Evolutionary conservation across 2,888 invertebrate species (phyloP).

Genomic region (Panzeria rudis): DNA sequence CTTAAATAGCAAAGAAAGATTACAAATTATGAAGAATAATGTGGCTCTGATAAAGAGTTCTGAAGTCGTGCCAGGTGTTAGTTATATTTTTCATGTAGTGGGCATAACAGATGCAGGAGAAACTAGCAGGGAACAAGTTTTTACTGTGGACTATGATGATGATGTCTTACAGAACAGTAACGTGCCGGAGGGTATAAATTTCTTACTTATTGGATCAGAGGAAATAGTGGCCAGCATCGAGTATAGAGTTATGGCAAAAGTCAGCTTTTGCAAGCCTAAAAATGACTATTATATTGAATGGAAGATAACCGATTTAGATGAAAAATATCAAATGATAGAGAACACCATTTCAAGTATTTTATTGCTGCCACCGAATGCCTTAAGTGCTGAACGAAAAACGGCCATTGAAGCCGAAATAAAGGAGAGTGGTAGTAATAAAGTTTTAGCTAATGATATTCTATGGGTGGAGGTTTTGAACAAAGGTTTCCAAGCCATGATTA

Average conservation of each 20-base stretch:
- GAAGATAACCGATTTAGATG: slow-evolving; percentile 74
- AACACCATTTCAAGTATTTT: slow-evolving; percentile 71
- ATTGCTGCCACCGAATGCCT: slow-evolving; percentile 73
- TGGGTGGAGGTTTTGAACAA: slow-evolving; percentile 68
- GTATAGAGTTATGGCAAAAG: slow-evolving; percentile 72
- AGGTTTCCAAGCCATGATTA: slow-evolving; percentile 65
- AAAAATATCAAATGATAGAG: slow-evolving; percentile 72
- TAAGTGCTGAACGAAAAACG: slow-evolving; percentile 74
- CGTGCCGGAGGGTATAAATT: slow-evolving; percentile 73
- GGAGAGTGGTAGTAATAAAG: slow-evolving; percentile 51
- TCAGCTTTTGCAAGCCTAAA: slow-evolving; percentile 74
- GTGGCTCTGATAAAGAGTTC: slow-evolving; percentile 74
- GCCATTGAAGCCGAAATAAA: slow-evolving; percentile 73
- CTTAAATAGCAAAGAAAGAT: slow-evolving; percentile 74
- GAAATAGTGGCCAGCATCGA: slow-evolving; percentile 73
- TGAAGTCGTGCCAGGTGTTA: slow-evolving; percentile 74
- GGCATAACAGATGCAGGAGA: slow-evolving; percentile 76
- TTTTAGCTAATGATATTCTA: slow-evolving; percentile 56
- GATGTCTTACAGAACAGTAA: slow-evolving; percentile 73
- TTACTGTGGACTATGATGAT: slow-evolving; percentile 74
- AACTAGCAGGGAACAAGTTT: slow-evolving; percentile 74
- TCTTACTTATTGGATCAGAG: slow-evolving; percentile 74
- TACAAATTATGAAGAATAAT: slow-evolving; percentile 74
- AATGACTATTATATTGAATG: slow-evolving; percentile 74
- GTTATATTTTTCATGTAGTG: slow-evolving; percentile 76